phyloP scores from a whole-genome alignment of 2,888 invertebrate genomes.

The Aporophyla nigra region DNA sequence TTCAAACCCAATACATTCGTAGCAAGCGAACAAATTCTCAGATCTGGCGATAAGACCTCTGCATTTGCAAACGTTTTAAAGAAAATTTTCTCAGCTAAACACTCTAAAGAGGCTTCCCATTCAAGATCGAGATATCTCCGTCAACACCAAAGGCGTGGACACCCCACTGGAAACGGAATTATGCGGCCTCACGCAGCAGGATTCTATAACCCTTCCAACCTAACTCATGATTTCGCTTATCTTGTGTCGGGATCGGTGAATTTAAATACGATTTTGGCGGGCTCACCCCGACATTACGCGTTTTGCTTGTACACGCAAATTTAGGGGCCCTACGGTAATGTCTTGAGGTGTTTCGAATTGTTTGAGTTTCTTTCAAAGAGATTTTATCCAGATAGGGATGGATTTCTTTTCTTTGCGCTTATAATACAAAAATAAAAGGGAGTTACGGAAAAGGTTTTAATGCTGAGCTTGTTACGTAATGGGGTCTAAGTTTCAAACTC shows the following conservation, averaged over 20 bases:
- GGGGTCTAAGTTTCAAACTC: slow-evolving; percentile 34
- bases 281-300: slow-evolving; percentile 79
- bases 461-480: slow-evolving; percentile 57
- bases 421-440: slow-evolving; percentile 55
- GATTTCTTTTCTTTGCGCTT: slow-evolving; percentile 64
- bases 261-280: slow-evolving; percentile 88
- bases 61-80: slow-evolving; percentile 70
- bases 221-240: slow-evolving; percentile 90
- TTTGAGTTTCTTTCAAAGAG: slow-evolving; percentile 74
- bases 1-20: slow-evolving; percentile 41
- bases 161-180: slow-evolving; percentile 83
- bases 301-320: slow-evolving; percentile 83
- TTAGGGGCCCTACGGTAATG: slow-evolving; percentile 77
- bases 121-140: slow-evolving; percentile 74
- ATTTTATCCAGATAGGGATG: slow-evolving; percentile 66
- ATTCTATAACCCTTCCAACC: slow-evolving; percentile 88
- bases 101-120: slow-evolving; percentile 69
- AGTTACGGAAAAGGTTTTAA: slow-evolving; percentile 47
- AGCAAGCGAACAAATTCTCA: slow-evolving; percentile 61
- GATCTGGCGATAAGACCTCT: slow-evolving; percentile 62
- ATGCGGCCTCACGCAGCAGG: slow-evolving; percentile 88
- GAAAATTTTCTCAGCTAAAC: slow-evolving; percentile 64
- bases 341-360: slow-evolving; percentile 77
- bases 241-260: slow-evolving; percentile 86
- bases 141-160: slow-evolving; percentile 74